Percentiles rank a stretch among this genome's conserved stretches.
phyloP scores from a whole-genome alignment of 2,797 vertebrate genomes.

The Gallirallus australis region DNA sequence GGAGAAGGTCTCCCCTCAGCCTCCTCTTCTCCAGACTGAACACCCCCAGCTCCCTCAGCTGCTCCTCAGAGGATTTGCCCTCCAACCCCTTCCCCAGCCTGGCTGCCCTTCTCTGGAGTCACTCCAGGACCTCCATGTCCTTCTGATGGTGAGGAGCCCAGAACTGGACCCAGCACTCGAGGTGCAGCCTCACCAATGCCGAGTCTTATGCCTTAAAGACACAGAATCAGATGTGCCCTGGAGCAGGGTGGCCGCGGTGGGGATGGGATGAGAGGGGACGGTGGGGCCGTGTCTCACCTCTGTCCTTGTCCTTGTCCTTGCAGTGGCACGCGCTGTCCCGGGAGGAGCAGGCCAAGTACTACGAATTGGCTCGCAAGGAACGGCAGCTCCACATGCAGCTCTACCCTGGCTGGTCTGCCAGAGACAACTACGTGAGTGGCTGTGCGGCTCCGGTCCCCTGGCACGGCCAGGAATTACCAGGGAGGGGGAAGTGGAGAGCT shows the following conservation, averaged over 20 bases:
- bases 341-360: conserved; percentile 99
- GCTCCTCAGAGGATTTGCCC: too few relatives aligned
- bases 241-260: fast-evolving
- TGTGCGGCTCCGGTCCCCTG: not conserved
- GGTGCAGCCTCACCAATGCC: too few relatives aligned
- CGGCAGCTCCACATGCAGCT: conserved; percentile 99
- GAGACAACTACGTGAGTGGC: conserved; percentile 96
- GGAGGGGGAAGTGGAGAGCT: not conserved
- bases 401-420: conserved; percentile 97
- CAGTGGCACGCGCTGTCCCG: conserved; percentile 98
- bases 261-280: not conserved
- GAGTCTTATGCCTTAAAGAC: fast-evolving
- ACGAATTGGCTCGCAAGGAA: conserved; percentile 96
- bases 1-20: too few relatives aligned
- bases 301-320: not conserved
- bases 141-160: too few relatives aligned
- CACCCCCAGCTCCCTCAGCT: too few relatives aligned
- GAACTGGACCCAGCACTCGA: too few relatives aligned
- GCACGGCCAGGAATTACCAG: not conserved
- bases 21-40: too few relatives aligned
- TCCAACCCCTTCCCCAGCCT: too few relatives aligned
- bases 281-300: not conserved
- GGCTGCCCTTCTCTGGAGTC: too few relatives aligned
- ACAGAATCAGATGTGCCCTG: fast-evolving
- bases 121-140: too few relatives aligned